Percentiles rank a stretch among this genome's conserved stretches.
phyloP scores from a whole-genome alignment of 2,888 invertebrate genomes.

The Reticulitermes lucifugus region DNA sequence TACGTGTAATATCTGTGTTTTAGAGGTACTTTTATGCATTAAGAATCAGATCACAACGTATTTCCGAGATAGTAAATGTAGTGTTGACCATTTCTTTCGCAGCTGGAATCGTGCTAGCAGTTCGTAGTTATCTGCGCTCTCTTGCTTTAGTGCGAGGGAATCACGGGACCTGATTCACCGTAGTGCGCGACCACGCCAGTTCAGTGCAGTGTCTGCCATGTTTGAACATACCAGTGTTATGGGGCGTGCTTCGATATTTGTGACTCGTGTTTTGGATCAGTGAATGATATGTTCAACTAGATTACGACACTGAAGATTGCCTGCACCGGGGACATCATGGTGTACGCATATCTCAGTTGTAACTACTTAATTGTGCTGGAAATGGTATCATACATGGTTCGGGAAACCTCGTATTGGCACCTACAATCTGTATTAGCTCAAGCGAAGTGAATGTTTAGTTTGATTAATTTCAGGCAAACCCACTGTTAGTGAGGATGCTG shows the following conservation, averaged over 20 bases:
- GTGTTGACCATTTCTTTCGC: conserved; percentile 19
- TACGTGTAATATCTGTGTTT: conserved; percentile 39
- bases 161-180: conserved; percentile 43
- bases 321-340: conserved; percentile 49
- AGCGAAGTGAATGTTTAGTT: conserved; percentile 44
- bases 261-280: conserved; percentile 52
- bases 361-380: conserved; percentile 48
- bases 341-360: conserved; percentile 47
- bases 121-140: conserved; percentile 17
- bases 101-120: conserved; percentile 9
- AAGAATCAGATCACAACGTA: conserved; percentile 16
- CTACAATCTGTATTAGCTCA: conserved; percentile 28
- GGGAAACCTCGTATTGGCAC: conserved; percentile 42
- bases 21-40: conserved; percentile 40
- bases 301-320: conserved; percentile 47
- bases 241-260: conserved; percentile 54
- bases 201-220: conserved; percentile 55
- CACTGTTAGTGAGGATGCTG: conserved; percentile 35
- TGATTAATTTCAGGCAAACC: conserved; percentile 29
- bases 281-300: conserved; percentile 53
- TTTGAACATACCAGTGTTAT: conserved; percentile 51
- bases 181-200: conserved; percentile 53
- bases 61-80: conserved; percentile 3
- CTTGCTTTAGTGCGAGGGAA: conserved; percentile 40
- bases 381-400: conserved; percentile 49